Percentiles rank a stretch among this genome's conserved stretches.
These are phyloP conservation scores for Troides aeacus DNA, from an alignment of 2,888 invertebrate genomes.

Conservation along the genomic window DNA sequence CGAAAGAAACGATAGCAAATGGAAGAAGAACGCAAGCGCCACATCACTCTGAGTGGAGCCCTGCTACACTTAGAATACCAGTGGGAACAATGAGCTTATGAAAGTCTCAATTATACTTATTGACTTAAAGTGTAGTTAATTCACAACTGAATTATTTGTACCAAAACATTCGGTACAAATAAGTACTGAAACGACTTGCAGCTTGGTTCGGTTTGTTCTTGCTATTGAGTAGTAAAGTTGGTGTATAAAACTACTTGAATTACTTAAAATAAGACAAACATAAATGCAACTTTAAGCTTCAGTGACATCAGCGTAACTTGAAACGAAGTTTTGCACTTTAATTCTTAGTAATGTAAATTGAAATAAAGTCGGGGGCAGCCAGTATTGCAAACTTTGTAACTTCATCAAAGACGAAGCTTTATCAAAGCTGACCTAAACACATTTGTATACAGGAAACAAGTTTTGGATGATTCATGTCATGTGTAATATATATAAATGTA, in stretches of 20 bases:
- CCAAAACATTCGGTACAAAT: too few relatives aligned
- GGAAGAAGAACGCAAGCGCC: too few relatives aligned
- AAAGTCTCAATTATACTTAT: too few relatives aligned
- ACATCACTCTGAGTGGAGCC: too few relatives aligned
- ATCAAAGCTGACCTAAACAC: slow-evolving; percentile 10
- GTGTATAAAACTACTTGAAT: too few relatives aligned
- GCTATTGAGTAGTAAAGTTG: too few relatives aligned
- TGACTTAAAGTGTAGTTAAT: too few relatives aligned
- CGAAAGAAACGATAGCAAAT: not conserved
- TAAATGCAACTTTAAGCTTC: slow-evolving; percentile 15
- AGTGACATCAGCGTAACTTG: slow-evolving; percentile 19
- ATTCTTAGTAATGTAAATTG: slow-evolving; percentile 26
- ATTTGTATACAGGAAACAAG: slow-evolving; percentile 2
- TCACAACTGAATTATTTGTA: too few relatives aligned
- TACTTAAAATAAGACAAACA: slow-evolving; percentile 6
- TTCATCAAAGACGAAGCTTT: slow-evolving; percentile 20
- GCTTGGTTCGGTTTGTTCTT: too few relatives aligned
- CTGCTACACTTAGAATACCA: too few relatives aligned
- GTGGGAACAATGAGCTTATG: too few relatives aligned
- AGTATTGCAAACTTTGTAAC: slow-evolving; percentile 13
- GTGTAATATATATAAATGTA: slow-evolving; percentile 8
- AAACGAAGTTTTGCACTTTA: slow-evolving; percentile 27
- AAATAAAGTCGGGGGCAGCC: slow-evolving; percentile 26
- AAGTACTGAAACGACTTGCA: too few relatives aligned
- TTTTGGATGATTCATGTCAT: slow-evolving; percentile 6